These are phyloP conservation scores for Astyanax mexicanus DNA, from an alignment of 2,797 vertebrate species.

Conservation along the genomic window DNA sequence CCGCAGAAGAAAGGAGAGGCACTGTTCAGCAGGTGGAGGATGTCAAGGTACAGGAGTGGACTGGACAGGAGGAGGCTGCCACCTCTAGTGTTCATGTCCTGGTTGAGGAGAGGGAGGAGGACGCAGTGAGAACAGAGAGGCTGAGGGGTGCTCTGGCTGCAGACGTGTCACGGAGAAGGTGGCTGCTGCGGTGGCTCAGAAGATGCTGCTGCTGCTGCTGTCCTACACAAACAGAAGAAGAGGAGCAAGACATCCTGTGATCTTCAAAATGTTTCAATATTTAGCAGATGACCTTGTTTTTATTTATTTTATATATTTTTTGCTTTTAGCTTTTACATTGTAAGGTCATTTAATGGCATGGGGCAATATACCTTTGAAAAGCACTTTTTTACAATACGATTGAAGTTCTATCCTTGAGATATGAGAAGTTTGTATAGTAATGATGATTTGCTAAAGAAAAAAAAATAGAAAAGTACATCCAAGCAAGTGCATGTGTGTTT, in stretches of 20 bases:
- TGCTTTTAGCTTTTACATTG: too few species aligned
- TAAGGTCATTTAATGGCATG: too few species aligned
- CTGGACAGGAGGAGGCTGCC: background rate
- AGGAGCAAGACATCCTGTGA: slow-evolving; percentile 19
- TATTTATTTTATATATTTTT: too few species aligned
- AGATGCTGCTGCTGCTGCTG: slow-evolving; percentile 38
- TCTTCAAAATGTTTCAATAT: too few species aligned
- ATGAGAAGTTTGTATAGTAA: background rate
- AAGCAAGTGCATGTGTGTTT: too few species aligned
- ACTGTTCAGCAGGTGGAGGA: background rate
- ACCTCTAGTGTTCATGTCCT: slow-evolving; percentile 11
- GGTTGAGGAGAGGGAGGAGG: slow-evolving; percentile 19
- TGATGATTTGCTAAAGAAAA: background rate
- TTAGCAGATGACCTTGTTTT: background rate
- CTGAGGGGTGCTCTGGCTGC: background rate
- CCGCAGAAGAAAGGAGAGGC: background rate
- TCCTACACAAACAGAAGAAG: slow-evolving; percentile 12
- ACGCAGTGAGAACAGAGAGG: background rate
- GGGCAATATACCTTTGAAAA: too few species aligned
- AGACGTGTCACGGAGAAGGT: slow-evolving; percentile 25
- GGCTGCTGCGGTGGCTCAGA: slow-evolving; percentile 49
- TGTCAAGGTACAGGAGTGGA: slow-evolving; percentile 7
- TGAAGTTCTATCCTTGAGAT: background rate
- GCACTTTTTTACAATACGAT: too few species aligned
- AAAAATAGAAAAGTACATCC: too few species aligned